Evolutionary conservation across 2,113 vertebrate genomes (phyloP), one percentile per base, ranked within the genome.

Genomic region (Tinamus guttatus): DNA sequence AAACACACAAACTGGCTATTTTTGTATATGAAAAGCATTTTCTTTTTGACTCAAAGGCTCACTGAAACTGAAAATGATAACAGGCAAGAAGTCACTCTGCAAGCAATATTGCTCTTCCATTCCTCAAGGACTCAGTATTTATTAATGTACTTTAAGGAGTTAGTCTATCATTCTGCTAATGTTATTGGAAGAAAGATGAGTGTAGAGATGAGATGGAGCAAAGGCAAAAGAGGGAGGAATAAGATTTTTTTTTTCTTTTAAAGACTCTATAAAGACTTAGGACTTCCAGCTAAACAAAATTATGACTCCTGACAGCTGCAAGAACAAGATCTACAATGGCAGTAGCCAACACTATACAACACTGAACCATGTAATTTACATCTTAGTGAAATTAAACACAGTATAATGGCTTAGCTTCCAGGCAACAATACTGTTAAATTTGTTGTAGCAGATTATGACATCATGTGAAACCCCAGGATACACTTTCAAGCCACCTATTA

Each of bases 311-410:
- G 94, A 97, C 92, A 97, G 90, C 73, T 98, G 90, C 85, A 96
- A 94, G 93, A 96, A 89, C 73, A 96, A 94, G 90, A 94, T 81
- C 79, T 95, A 94, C 97, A 96, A 91, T 94, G 95, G 93, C 91
- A 90, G 91, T 98, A 98, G 93, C 96, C 95, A 95, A 87, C 89
- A 91, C 93, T 97, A 92, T 85, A 95, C 81, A 90, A 97, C 77
- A 95, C 65, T 96, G 94, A 98, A 97, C 94, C 94, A 97, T 95
- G 96, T 97, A 98, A 98, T 98, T 98, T 98, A 98, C 97, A 98
- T 98, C 94, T 98, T 97, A 98, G 97, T 96, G 96, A 98, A 98
- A 98, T 98, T 98, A 98, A 98, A 98, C 93, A 95, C 93, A 96
- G 81, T 89, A 95, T 97, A 97, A 98, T 97, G 94, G 95, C 81